A percentile compares a stretch with the other conserved stretches of the same genome.
phyloP scores from a whole-genome alignment of 2,797 vertebrate species.

The Numenius phaeopus region DNA sequence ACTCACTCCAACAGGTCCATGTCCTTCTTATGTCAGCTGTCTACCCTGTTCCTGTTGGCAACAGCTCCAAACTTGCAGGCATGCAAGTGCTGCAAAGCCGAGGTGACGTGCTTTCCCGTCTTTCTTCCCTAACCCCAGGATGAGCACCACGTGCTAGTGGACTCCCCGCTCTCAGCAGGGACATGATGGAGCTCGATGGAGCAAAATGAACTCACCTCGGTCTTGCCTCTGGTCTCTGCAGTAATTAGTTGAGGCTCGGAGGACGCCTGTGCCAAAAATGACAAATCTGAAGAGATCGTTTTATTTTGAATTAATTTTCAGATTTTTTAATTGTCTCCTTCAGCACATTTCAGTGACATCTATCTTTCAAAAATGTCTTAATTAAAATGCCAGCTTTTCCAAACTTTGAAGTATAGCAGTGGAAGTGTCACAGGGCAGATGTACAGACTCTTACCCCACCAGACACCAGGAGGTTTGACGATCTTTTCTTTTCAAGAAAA shows the following conservation, averaged over 20 bases:
- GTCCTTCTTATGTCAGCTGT: not conserved
- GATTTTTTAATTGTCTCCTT: slow-evolving; percentile 18
- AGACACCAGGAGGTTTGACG: not conserved
- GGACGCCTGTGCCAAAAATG: not conserved
- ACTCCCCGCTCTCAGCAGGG: not conserved
- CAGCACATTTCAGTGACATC: not conserved
- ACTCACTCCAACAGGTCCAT: not conserved
- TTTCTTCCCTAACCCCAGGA: not conserved
- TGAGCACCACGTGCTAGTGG: fast-evolving
- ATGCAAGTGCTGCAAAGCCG: fast-evolving
- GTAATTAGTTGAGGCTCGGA: not conserved
- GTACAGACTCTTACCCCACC: not conserved
- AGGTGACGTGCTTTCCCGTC: fast-evolving
- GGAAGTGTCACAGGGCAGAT: not conserved
- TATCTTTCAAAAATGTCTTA: not conserved
- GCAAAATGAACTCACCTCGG: not conserved
- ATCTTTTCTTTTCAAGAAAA: not conserved
- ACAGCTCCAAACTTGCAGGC: not conserved
- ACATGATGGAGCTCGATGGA: not conserved
- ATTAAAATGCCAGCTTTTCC: not conserved
- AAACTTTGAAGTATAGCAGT: not conserved
- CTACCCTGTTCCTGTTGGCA: not conserved
- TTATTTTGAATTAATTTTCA: slow-evolving; percentile 37
- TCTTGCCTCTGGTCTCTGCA: not conserved
- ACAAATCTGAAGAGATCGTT: not conserved